phyloP scores from a whole-genome alignment of 2,888 invertebrate species.

The Nomada ferruginata region DNA sequence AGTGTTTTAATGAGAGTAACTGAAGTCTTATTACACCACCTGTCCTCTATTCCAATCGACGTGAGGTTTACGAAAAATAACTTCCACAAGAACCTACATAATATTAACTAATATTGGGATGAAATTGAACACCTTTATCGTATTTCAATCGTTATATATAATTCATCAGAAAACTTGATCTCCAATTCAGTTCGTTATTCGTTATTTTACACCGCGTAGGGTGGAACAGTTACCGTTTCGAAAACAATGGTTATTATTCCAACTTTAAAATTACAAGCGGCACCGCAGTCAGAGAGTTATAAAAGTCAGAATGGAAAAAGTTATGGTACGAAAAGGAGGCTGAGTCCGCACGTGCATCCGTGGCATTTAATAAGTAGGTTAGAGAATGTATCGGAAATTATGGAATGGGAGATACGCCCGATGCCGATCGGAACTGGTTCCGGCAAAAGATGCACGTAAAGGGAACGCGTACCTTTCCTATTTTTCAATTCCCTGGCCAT shows the following conservation, averaged over 20 bases:
- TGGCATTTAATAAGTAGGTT: constrained; percentile 54
- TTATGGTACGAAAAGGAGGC: constrained; percentile 13
- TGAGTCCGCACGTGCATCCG: constrained; percentile 23
- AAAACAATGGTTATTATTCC: constrained; percentile 23
- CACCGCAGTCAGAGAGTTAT: constrained; percentile 25
- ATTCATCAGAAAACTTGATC: too few species aligned
- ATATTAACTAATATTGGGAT: too few species aligned
- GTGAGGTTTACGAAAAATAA: too few species aligned
- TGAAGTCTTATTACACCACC: too few species aligned
- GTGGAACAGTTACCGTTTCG: background rate
- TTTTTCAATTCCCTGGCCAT: constrained; percentile 6
- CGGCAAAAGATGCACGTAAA: constrained; percentile 24
- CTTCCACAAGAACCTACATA: too few species aligned
- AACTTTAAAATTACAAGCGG: constrained; percentile 40
- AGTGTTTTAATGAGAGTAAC: too few species aligned
- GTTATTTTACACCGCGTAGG: background rate
- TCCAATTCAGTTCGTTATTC: background rate
- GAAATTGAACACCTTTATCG: too few species aligned
- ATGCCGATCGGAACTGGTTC: constrained; percentile 38
- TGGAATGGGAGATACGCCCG: constrained; percentile 35
- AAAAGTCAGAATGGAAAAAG: constrained; percentile 42
- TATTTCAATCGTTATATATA: too few species aligned
- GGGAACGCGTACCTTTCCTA: background rate
- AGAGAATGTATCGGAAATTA: constrained; percentile 44
- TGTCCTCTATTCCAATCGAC: too few species aligned